These are phyloP conservation scores for Strix aluco DNA, from an alignment of 2,113 vertebrate genomes.

Conservation along the genomic window DNA sequence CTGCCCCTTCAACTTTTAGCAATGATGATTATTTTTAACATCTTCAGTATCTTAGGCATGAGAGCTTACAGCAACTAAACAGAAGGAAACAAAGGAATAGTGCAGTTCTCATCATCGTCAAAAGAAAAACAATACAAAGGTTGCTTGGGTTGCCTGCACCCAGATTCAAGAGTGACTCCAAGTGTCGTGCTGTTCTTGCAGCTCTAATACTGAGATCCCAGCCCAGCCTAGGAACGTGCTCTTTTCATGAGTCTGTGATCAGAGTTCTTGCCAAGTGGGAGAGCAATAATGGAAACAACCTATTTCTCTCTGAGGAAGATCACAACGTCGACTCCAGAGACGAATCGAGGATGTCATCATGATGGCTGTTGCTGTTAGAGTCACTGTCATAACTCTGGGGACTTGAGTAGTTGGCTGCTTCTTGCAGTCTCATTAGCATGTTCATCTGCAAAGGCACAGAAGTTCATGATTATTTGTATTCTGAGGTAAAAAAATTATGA, in stretches of 20 bases:
- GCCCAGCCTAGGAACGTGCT: conserved; percentile 50
- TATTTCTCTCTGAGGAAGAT: conserved; percentile 17
- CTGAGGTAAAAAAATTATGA: not conserved
- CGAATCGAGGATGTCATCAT: conserved; percentile 92
- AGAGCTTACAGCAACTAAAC: conserved; percentile 81
- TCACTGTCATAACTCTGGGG: conserved; percentile 98
- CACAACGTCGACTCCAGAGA: conserved; percentile 94
- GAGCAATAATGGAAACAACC: not conserved
- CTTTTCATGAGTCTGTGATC: not conserved
- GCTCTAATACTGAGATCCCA: conserved; percentile 56
- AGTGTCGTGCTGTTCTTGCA: conserved; percentile 74
- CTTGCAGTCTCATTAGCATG: conserved; percentile 97
- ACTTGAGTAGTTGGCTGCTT: conserved; percentile 94
- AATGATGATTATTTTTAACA: conserved; percentile 18
- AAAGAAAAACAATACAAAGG: conserved; percentile 55
- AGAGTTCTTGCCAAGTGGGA: not conserved
- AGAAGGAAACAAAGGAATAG: conserved; percentile 69
- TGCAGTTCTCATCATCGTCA: conserved; percentile 68
- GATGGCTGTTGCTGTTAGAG: conserved; percentile 96
- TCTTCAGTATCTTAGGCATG: conserved; percentile 75
- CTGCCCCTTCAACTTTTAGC: not conserved
- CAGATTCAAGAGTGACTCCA: conserved; percentile 65
- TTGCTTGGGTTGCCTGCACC: conserved; percentile 82
- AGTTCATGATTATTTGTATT: not conserved
- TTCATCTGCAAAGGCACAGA: conserved; percentile 84